Evolutionary conservation across 2,113 vertebrate species (phyloP).

Genomic region (Pygoscelis adeliae): DNA sequence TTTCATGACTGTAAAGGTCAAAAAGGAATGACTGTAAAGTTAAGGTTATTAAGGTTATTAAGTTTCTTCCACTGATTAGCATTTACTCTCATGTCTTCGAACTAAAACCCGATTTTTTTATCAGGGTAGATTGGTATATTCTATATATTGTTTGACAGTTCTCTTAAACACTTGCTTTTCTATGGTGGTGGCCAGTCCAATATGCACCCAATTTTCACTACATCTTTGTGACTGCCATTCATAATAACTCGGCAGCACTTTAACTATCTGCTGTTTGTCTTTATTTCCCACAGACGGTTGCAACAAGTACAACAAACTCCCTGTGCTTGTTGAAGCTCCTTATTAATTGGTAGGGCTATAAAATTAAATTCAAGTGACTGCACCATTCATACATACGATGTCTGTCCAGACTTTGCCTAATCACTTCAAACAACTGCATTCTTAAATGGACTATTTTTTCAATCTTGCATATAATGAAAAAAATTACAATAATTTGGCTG

Average conservation of each 20-base stretch:
- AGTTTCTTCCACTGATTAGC: neutral
- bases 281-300: neutral
- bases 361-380: constrained; percentile 23
- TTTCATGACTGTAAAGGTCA: neutral
- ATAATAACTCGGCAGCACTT: neutral
- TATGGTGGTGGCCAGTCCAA: neutral
- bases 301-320: neutral
- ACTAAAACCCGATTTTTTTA: neutral
- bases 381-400: neutral
- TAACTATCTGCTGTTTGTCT: neutral
- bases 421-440: neutral
- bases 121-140: neutral
- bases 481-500: neutral
- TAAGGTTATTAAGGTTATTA: neutral
- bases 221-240: neutral
- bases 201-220: neutral
- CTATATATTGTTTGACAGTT: neutral
- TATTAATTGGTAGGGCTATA: neutral
- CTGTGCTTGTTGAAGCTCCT: neutral
- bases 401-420: neutral
- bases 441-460: neutral
- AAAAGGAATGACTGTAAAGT: neutral
- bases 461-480: neutral
- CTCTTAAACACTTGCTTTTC: neutral
- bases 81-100: neutral